Evolutionary conservation across 2,888 invertebrate species (phyloP).

Genomic region (Magallana nippona): DNA sequence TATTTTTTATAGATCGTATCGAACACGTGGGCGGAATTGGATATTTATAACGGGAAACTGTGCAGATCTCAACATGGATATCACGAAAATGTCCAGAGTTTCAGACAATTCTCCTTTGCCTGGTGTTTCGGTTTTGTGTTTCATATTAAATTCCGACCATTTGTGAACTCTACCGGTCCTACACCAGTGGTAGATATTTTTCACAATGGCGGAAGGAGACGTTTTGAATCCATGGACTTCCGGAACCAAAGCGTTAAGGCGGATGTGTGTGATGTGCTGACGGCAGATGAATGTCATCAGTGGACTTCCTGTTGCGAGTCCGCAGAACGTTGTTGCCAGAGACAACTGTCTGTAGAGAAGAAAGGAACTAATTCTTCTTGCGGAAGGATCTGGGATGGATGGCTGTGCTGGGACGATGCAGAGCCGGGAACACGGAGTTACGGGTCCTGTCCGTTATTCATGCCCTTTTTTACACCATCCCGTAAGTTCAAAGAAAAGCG

Average conservation of each 20-base stretch:
- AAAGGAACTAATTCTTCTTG: conserved; percentile 58
- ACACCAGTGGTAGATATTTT: not conserved
- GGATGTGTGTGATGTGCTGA: conserved; percentile 60
- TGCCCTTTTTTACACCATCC: conserved; percentile 59
- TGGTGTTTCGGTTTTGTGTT: conserved; percentile 14
- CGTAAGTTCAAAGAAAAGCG: conserved; percentile 54
- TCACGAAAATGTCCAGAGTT: not conserved
- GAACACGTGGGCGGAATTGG: not conserved
- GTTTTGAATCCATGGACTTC: conserved; percentile 30
- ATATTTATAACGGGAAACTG: not conserved
- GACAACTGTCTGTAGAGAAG: conserved; percentile 51
- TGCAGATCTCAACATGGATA: conserved; percentile 12
- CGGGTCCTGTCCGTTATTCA: conserved; percentile 65
- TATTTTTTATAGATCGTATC: not conserved
- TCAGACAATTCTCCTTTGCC: not conserved
- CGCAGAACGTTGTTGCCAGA: conserved; percentile 63
- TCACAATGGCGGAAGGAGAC: not conserved
- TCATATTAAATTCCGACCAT: conserved; percentile 5
- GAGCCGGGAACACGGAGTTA: conserved; percentile 54
- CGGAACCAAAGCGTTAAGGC: not conserved
- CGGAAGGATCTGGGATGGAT: conserved; percentile 73
- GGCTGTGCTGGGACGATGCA: conserved; percentile 70
- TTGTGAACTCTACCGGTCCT: not conserved
- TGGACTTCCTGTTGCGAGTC: conserved; percentile 67
- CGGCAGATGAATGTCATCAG: conserved; percentile 59